Percentiles rank a stretch among this genome's conserved stretches.
phyloP scores from a whole-genome alignment of 2,888 invertebrate genomes.

The Xestia ashworthii region DNA sequence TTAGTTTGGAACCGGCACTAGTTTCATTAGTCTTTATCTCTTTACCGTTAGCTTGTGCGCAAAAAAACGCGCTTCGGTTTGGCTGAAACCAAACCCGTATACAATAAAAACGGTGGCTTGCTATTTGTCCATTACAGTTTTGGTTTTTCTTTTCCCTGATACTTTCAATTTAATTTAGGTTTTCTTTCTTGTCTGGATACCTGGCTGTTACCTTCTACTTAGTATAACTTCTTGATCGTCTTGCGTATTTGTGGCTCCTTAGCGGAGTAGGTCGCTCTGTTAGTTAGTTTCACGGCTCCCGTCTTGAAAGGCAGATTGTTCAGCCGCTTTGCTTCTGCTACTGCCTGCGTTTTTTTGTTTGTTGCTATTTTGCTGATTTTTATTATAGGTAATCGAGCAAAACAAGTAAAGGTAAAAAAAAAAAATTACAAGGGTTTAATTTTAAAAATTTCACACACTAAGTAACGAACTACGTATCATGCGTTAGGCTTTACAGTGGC shows the following conservation, averaged over 20 bases:
- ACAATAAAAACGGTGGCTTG: not conserved
- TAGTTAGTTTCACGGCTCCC: too few relatives aligned
- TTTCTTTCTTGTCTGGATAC: too few relatives aligned
- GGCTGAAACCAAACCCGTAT: not conserved
- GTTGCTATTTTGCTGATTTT: not conserved
- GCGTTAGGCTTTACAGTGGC: too few relatives aligned
- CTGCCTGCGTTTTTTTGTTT: too few relatives aligned
- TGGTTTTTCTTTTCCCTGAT: too few relatives aligned
- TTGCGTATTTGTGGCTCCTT: too few relatives aligned
- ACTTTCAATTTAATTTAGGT: too few relatives aligned
- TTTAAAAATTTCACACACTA: not conserved
- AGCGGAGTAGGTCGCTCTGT: too few relatives aligned
- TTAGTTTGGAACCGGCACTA: not conserved
- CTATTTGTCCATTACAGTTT: not conserved
- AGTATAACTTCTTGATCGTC: too few relatives aligned
- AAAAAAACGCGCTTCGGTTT: not conserved
- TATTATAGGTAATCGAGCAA: not conserved
- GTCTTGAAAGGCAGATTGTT: too few relatives aligned
- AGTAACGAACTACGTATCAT: not conserved
- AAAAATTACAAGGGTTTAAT: not conserved
- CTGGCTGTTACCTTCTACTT: too few relatives aligned
- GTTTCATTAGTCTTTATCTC: not conserved
- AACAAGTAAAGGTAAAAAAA: not conserved
- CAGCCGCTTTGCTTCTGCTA: too few relatives aligned
- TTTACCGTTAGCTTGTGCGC: not conserved